These are phyloP conservation scores for Parazoanthus darwini DNA, from an alignment of 92 coral and sea anemone genomes.

Conservation along the genomic window DNA sequence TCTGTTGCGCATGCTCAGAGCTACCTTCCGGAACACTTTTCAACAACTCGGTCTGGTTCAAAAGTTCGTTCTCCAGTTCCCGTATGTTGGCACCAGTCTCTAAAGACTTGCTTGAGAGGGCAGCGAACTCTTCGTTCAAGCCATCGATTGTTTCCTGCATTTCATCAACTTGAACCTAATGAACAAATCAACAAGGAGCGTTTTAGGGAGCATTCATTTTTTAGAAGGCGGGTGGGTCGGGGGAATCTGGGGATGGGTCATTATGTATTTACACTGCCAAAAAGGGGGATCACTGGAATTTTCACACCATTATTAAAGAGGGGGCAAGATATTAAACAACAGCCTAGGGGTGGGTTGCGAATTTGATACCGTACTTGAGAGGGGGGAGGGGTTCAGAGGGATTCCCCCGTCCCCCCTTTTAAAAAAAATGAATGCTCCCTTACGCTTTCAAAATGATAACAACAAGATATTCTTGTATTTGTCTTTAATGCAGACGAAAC, in stretches of 20 bases:
- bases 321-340: no score
- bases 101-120: conserved; percentile 74
- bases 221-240: no score
- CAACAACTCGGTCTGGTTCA: conserved; percentile 88
- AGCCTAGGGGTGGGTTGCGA: no score
- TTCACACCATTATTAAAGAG: no score
- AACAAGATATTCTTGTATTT: neutral
- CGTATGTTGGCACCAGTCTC: conserved; percentile 80
- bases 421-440: neutral
- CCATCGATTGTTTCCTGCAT: conserved; percentile 90
- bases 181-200: neutral
- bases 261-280: no score
- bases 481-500: neutral
- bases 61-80: conserved; percentile 91
- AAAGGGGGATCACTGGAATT: no score
- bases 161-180: conserved; percentile 89
- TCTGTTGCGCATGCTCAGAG: conserved; percentile 83
- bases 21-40: conserved; percentile 78
- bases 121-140: conserved; percentile 90
- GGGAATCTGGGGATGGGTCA: no score
- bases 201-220: no score
- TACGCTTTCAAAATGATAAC: conserved; percentile 40
- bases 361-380: no score
- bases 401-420: no score
- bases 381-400: no score